Evolutionary conservation across 2,113 vertebrate genomes (phyloP), one percentile per base, ranked within the genome.

Genomic region (Aix galericulata): DNA sequence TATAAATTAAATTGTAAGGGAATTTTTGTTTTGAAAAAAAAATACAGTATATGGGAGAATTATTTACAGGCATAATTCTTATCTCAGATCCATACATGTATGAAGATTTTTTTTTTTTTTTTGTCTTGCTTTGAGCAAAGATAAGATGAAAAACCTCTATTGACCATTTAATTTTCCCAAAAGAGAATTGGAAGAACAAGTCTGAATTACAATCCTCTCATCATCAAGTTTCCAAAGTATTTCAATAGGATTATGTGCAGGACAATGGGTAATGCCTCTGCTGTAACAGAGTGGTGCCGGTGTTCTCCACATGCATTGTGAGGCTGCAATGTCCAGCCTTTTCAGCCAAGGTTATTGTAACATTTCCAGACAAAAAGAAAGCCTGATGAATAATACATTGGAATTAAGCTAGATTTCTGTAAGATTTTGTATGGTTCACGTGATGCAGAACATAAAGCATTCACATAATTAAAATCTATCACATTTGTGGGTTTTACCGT

Each of bases 1-100:
- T 50, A 59, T 25, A 75, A 92, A 75, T 74, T 71, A 71, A 75
- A 84, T 6, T 20, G 3, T 52, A 68, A 86, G 48, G 13, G 2
- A 3, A 46, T 59, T 27, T 75, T 80, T 72, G 13, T 36, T 94
- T 91, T 71, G 84, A 67, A 91, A 91, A 91, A 91, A 91, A 89
- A 91, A 52, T 63, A 7, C 42, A 77, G 7, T 50, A 25, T 74
- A 26, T 82, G 23, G 52, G 6, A 42, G n/a, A 84, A 25, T 17
- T 92, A 71, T 59, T 55, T 71, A 81, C 9, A 75, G 18, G 13
- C 36, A 55, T 25, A 67, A 71, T 84, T 89, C 84, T n/a, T 84
- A 71, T 16, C 56, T 17, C 48, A 64, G 46, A 82, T 87, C 74
- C 6, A 23, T 53, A 66, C 1, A 8, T 16, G 20, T 38, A 73